Base-by-base conservation (phyloP, 1,140 invertebrate species). In the Pseudobourletiella spinata region DNA sequence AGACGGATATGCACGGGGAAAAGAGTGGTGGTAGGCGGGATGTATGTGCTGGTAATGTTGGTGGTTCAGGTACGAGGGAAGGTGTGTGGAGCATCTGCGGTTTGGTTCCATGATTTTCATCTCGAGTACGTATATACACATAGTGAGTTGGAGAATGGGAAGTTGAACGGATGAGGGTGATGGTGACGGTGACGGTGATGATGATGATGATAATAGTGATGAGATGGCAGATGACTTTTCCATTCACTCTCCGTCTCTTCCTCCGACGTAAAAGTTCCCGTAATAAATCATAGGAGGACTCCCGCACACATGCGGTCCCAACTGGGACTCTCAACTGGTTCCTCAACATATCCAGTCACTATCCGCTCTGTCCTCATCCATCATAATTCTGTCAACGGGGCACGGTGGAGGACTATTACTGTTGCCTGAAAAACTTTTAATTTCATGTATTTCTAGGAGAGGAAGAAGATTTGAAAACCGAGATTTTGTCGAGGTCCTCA, bases 381-480 rank as follows among this genome's bases (percentile, higher is more conserved):
- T 56, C 54, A 56, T 56, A 18, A 20, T 32, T 32, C 54, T 56
- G 54, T 56, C 54, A 56, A 14, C 26, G 6, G 8, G 16, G 6
- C n/a, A n/a, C n/a, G n/a, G n/a, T n/a, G n/a, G n/a, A n/a, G n/a
- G n/a, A n/a, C n/a, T n/a, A n/a, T n/a, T n/a, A n/a, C n/a, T n/a
- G n/a, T n/a, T n/a, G n/a, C n/a, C n/a, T n/a, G n/a, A n/a, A n/a
- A n/a, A n/a, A n/a, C n/a, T n/a, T n/a, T n/a, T n/a, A n/a, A n/a
- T n/a, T n/a, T n/a, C n/a, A n/a, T n/a, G n/a, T n/a, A n/a, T n/a
- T n/a, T n/a, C n/a, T n/a, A n/a, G n/a, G n/a, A n/a, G n/a, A n/a
- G n/a, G n/a, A n/a, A n/a, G n/a, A n/a, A n/a, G n/a, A n/a, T n/a
- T n/a, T n/a, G n/a, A n/a, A n/a, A n/a, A n/a, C n/a, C n/a, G n/a